These are phyloP conservation scores for Tyrophagus putrescentiae DNA, from an alignment of 1,140 invertebrate genomes.

Conservation along the genomic window DNA sequence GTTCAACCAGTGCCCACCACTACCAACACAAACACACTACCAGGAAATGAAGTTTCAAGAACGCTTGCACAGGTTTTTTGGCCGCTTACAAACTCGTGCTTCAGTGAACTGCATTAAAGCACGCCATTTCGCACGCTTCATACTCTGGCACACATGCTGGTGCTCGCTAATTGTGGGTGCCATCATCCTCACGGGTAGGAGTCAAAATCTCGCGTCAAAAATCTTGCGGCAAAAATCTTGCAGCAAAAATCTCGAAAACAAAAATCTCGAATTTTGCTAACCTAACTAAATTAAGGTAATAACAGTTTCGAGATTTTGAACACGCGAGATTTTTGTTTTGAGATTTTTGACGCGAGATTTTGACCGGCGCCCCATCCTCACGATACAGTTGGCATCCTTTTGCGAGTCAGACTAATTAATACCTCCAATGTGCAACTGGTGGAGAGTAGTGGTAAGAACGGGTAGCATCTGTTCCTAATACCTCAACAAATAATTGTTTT, in stretches of 20 bases:
- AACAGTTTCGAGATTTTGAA: too few species aligned
- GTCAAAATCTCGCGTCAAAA: too few species aligned
- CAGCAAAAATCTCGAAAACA: too few species aligned
- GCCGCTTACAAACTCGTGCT: neutral
- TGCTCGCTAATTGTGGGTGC: constrained; percentile 2
- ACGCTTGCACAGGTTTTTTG: neutral
- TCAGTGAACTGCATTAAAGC: neutral
- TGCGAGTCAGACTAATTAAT: neutral
- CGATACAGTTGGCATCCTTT: neutral
- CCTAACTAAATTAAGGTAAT: too few species aligned
- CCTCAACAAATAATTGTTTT: neutral
- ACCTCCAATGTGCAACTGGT: neutral
- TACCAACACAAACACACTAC: too few species aligned
- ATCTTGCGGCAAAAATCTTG: too few species aligned
- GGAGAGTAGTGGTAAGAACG: neutral
- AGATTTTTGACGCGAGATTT: too few species aligned
- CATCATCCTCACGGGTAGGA: neutral
- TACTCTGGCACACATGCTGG: constrained; percentile 6
- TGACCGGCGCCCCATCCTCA: too few species aligned
- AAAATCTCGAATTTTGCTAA: too few species aligned
- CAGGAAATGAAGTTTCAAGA: neutral
- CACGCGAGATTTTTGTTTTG: too few species aligned
- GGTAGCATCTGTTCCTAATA: neutral
- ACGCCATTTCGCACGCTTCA: neutral
- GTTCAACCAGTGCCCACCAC: too few species aligned